Evolutionary conservation across 2,797 vertebrate species (phyloP).

Genomic region (Eremophila alpestris): DNA sequence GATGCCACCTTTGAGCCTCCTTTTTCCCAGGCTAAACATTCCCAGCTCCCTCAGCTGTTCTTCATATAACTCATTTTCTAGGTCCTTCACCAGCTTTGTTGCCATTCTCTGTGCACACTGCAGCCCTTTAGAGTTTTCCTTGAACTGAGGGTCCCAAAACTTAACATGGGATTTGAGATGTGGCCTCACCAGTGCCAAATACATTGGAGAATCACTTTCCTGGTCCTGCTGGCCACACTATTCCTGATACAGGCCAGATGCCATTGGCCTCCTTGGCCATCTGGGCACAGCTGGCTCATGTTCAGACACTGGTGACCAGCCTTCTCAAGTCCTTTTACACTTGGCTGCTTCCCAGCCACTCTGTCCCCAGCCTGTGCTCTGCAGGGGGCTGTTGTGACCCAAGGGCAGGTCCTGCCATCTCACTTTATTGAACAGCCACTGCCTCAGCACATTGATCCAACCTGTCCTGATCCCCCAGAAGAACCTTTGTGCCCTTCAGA

Average conservation of each 20-base stretch:
- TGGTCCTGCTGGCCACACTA: no score
- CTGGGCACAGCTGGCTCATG: not conserved
- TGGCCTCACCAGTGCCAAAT: not conserved
- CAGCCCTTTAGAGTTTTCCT: not conserved
- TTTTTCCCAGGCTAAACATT: not conserved
- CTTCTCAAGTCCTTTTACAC: not conserved
- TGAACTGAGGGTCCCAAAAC: not conserved
- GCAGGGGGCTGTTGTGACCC: rapidly evolving
- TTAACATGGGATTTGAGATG: not conserved
- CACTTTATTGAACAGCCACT: not conserved
- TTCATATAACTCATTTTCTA: not conserved
- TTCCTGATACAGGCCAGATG: not conserved
- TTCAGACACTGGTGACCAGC: not conserved
- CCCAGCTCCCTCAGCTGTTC: not conserved
- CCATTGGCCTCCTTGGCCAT: not conserved
- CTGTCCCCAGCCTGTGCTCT: not conserved
- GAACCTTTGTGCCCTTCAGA: not conserved
- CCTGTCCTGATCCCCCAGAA: not conserved
- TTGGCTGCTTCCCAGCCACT: not conserved
- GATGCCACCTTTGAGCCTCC: not conserved
- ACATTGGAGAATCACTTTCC: not conserved
- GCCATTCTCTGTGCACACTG: not conserved
- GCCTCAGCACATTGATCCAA: not conserved
- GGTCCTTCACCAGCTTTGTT: not conserved
- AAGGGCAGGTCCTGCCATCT: not conserved